Evolutionary conservation across 2,888 invertebrate genomes (phyloP), one percentile per base, ranked within the genome.

Genomic region (Meliscaeva auricollis): DNA sequence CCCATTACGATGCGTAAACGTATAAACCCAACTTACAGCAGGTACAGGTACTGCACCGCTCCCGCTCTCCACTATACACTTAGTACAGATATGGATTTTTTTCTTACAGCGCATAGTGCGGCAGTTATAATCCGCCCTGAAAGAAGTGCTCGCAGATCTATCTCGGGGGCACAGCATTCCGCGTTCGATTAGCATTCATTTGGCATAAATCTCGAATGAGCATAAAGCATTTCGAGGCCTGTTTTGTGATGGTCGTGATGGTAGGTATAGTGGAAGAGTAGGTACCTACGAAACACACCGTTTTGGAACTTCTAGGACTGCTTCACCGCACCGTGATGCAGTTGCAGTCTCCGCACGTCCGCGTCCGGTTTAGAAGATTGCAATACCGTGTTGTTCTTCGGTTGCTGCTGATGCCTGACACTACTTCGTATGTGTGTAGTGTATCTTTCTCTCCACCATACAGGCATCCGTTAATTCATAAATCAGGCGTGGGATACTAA

Each of bases 401-500:
- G n/a, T n/a, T n/a, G n/a, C n/a, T n/a, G n/a, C n/a, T 69, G 70
- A 44, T 62, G 44, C 35, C 62, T 72, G 76, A 44, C 17, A 60
- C 60, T 44, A n/a, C 60, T 60, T 8, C 69, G n/a, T n/a, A n/a
- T n/a, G n/a, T n/a, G n/a, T n/a, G n/a, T n/a, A n/a, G n/a, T n/a
- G n/a, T n/a, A n/a, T 15, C 56, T 68, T n/a, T 50, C 20, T 54
- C 13, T 62, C 9, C 2, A 17, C 20, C 22, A 30, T n/a, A n/a
- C 44, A 64, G 68, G 80, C 80, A 81, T 68, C 87, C 83, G 89
- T 88, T 89, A 89, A 90, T 89, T 89, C 87, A 88, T 88, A 89
- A 89, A 89, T 88, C 89, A 89, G 89, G 90, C 89, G 89, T 90
- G 90, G 89, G 90, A 88, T 89, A 88, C 88, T 89, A 89, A 89